phyloP scores from a whole-genome alignment of 2,888 invertebrate genomes.

The Caenorhabditis sp. region DNA sequence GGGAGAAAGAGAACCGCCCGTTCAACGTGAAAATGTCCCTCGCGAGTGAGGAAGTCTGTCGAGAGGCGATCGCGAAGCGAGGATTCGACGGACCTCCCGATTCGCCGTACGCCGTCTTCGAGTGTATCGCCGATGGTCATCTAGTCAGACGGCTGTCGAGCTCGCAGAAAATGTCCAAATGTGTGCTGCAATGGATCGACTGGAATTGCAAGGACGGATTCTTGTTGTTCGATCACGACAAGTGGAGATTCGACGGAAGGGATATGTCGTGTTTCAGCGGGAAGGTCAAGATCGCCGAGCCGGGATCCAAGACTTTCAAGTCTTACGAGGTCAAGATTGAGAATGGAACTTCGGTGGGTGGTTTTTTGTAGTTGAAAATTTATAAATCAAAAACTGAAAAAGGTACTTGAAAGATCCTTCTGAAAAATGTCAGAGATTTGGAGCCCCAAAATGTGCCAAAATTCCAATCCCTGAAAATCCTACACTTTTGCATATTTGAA shows the following conservation, averaged over 20 bases:
- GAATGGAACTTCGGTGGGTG: constrained; percentile 53
- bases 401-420: no score
- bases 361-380: no score
- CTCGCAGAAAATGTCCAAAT: constrained; percentile 65
- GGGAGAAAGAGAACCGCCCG: constrained; percentile 80
- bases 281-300: constrained; percentile 80
- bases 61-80: constrained; percentile 63
- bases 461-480: no score
- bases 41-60: constrained; percentile 73
- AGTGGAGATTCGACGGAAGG: constrained; percentile 50
- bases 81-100: constrained; percentile 63
- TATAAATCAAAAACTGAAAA: background rate
- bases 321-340: constrained; percentile 79
- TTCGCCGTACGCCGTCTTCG: constrained; percentile 77
- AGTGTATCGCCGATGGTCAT: constrained; percentile 66
- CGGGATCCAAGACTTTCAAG: constrained; percentile 80
- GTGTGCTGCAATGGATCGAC: constrained; percentile 69
- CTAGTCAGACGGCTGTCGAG: constrained; percentile 62
- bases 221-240: constrained; percentile 69
- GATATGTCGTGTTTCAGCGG: constrained; percentile 74
- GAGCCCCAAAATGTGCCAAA: no score
- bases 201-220: constrained; percentile 68
- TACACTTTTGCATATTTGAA: no score
- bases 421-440: no score
- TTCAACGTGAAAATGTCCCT: constrained; percentile 80